Percentiles rank a stretch among this genome's conserved stretches.
phyloP scores from a whole-genome alignment of 2,797 vertebrate species.

The Paratrypauchen microcephalus region DNA sequence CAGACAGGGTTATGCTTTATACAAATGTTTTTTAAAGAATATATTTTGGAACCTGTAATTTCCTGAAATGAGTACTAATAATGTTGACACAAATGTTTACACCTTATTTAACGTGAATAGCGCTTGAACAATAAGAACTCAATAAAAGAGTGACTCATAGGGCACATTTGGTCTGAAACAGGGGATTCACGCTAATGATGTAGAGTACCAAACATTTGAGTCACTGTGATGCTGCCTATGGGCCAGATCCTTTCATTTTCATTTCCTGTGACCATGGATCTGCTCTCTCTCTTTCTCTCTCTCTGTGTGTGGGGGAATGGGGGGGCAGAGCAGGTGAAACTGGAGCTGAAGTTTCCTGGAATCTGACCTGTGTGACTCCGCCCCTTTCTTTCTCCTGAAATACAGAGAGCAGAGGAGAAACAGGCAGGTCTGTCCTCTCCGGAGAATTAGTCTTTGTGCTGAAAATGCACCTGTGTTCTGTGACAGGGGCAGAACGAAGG shows the following conservation, averaged over 20 bases:
- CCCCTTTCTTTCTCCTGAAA: conserved; percentile 36
- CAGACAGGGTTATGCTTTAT: no score
- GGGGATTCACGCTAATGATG: neutral
- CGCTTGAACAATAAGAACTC: conserved; percentile 10
- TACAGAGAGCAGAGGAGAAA: conserved; percentile 17
- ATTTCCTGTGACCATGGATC: conserved; percentile 37
- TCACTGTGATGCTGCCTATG: conserved; percentile 32
- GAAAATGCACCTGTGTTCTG: conserved; percentile 56
- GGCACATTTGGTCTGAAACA: conserved; percentile 11
- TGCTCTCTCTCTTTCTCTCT: conserved; percentile 17
- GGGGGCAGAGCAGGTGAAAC: conserved; percentile 62
- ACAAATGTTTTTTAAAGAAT: neutral
- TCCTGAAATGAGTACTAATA: neutral
- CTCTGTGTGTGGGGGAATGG: neutral
- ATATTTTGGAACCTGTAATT: neutral
- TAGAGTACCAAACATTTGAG: conserved; percentile 30
- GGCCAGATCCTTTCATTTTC: conserved; percentile 18
- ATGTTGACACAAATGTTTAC: conserved; percentile 1
- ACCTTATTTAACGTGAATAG: conserved; percentile 13
- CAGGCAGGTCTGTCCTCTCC: conserved; percentile 42
- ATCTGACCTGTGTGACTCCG: conserved; percentile 50
- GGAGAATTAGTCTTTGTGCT: conserved; percentile 62
- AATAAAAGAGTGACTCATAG: conserved; percentile 55
- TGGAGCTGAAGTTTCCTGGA: conserved; percentile 53
- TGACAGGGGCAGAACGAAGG: neutral